A percentile compares a stretch with the other conserved stretches of the same genome.
phyloP scores from a whole-genome alignment of 2,113 vertebrate genomes.

The Tenrec ecaudatus region DNA sequence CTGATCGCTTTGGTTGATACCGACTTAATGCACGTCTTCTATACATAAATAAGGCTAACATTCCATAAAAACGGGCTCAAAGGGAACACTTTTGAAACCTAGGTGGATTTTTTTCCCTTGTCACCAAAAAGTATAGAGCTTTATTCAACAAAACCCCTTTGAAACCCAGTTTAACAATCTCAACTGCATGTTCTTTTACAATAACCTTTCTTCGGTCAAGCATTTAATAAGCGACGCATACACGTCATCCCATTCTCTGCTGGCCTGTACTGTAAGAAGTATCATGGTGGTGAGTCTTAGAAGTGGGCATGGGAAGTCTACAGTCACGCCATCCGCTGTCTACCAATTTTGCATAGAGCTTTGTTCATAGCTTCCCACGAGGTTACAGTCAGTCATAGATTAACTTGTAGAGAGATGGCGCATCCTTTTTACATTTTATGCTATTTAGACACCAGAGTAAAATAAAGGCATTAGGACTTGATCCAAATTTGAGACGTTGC shows the following conservation, averaged over 20 bases:
- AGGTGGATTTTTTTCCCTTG: constrained; percentile 24
- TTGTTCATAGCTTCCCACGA: constrained; percentile 3
- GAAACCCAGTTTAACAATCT: not conserved
- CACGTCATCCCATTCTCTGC: not conserved
- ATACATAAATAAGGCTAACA: constrained; percentile 40
- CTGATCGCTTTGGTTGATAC: constrained; percentile 16
- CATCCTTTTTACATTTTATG: not conserved
- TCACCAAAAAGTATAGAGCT: constrained; percentile 28
- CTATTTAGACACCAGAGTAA: not conserved
- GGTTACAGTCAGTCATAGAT: not conserved
- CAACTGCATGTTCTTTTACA: not conserved
- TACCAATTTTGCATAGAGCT: not conserved
- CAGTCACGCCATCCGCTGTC: not conserved
- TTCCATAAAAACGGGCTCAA: constrained; percentile 16
- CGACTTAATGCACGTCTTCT: not conserved
- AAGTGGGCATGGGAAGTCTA: not conserved
- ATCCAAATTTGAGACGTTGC: not conserved
- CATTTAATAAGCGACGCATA: not conserved
- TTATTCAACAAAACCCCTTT: constrained; percentile 8
- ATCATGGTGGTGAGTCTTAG: not conserved
- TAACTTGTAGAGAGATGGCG: not conserved
- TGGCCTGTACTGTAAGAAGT: not conserved
- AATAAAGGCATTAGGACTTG: not conserved
- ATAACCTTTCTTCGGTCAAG: not conserved
- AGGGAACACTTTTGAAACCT: constrained; percentile 42